Conservation (phyloP, 2,113 vertebrate genomes). For the Stegastes partitus region DNA sequence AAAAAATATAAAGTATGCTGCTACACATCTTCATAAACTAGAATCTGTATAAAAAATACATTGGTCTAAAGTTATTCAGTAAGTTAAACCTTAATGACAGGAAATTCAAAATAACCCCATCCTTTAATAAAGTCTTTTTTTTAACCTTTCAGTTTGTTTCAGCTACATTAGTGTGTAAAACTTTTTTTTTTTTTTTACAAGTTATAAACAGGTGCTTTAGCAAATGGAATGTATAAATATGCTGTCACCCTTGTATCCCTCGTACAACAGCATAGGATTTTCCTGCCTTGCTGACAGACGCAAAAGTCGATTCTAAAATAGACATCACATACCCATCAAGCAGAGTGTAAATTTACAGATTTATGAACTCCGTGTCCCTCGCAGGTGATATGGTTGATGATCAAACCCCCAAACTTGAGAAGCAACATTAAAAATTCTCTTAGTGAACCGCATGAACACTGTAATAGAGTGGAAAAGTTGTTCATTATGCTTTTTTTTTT, state of each 20-base stretch:
- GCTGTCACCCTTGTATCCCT: not conserved
- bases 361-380: conserved; percentile 7
- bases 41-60: conserved; percentile 56
- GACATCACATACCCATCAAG: not conserved
- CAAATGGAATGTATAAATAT: conserved; percentile 5
- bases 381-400: not conserved
- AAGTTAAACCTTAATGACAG: conserved; percentile 21
- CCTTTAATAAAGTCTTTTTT: conserved; percentile 18
- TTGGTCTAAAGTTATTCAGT: conserved; percentile 19
- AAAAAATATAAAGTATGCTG: conserved; percentile 20
- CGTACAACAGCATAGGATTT: conserved; percentile 29
- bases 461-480: conserved; percentile 11
- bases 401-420: not conserved
- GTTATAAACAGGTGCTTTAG: conserved; percentile 30
- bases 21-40: conserved; percentile 7
- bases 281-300: conserved; percentile 1
- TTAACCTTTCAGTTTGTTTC: not conserved
- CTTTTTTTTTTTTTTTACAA: not conserved
- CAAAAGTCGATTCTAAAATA: conserved; percentile 27
- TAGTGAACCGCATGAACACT: conserved; percentile 32
- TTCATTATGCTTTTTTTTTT: conserved; percentile 1
- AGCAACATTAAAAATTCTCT: not conserved
- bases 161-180: conserved; percentile 49
- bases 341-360: conserved; percentile 3
- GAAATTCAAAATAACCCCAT: conserved; percentile 36